Base-by-base conservation (phyloP, 2,888 invertebrate genomes). In the Lacanobia oleracea region DNA sequence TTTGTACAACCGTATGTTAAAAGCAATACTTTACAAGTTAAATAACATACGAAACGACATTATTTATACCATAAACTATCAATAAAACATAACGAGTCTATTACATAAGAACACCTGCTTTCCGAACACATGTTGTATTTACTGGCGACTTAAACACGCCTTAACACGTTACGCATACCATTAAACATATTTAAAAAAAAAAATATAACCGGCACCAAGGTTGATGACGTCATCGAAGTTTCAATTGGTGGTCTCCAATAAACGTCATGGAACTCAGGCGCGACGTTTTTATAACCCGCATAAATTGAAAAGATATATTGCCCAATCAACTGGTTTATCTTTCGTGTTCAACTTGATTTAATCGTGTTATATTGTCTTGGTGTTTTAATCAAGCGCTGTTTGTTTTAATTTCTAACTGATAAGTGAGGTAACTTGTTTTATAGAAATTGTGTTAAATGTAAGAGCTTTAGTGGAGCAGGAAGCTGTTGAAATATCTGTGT, bases 221-320 rank as follows among this genome's bases (percentile, higher is more conserved):
- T 56, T 73, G 61, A 78, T 86, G 80, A 86, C 82, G 82, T 86
- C 82, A 82, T 79, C 81, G 81, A 81, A 79, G 75, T 82, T 82
- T 86, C 82, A 86, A 86, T 86, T 79, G 83, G 78, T 74, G 80
- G 72, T 79, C 74, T 75, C 69, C 75, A 67, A 81, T 86, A 84
- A 84, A 86, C 84, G 81, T 81, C 84, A 79, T 72, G 76, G 77
- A 86, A 79, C 83, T 84, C 83, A 77, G 75, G 74, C 71, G 83
- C 77, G 82, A 86, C 83, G 82, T 82, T 87, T 88, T 88, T 88
- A 88, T 86, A 87, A 87, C 87, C 87, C 84, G 81, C 80, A 87
- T 88, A 88, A 88, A 87, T 88, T 86, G 86, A 86, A 85, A 86
- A 86, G 88, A 88, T 86, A 86, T 86, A 86, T 87, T 80, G 71